Evolutionary conservation across 2,797 vertebrate species (phyloP), one percentile per base, ranked within the genome.

Genomic region (Antennarius maculatus): DNA sequence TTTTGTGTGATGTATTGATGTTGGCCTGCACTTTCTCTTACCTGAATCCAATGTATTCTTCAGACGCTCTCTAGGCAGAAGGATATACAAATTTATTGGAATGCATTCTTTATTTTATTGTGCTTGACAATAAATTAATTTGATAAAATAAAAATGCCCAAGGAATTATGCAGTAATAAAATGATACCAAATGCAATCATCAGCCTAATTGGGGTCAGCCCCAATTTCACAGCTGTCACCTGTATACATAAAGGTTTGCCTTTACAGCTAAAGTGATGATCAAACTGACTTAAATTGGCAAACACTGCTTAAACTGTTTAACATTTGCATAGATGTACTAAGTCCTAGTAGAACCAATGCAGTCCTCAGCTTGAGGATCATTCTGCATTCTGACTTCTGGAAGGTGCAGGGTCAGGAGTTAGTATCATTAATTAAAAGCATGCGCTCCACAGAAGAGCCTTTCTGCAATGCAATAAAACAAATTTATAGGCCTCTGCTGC

Each of bases 361-460:
- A 58, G 50, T 16, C 62, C 56, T 54, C 74, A 53, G 52, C 47
- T 55, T 18, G 56, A 64, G 49, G 56, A 51, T 68, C 66, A 45
- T n/a, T n/a, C 6, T 2, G 29, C 43, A 7, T 55, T 59, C 54
- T 11, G 18, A 52, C 54, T 58, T 52, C 51, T 59, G 54, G 65
- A 59, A 53, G 76, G 54, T 13, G 6, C 60, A 48, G 64, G 78
- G 79, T 86, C 85, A 82, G 71, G 66, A 64, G 69, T 55, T 69
- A 82, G 74, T 61, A 71, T 84, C 82, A 88, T 93, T 93, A 90
- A 92, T 93, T 92, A 92, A 90, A 90, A 87, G 80, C 87, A 86
- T 82, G 84, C 87, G 90, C 83, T 92, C 71, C 51, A 45, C 39
- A 43, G 86, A 91, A 86, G 88, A 63, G 55, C 66, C 84, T 82